Base-by-base conservation (phyloP, 2,797 vertebrate genomes). In the Poecilia wingei region DNA sequence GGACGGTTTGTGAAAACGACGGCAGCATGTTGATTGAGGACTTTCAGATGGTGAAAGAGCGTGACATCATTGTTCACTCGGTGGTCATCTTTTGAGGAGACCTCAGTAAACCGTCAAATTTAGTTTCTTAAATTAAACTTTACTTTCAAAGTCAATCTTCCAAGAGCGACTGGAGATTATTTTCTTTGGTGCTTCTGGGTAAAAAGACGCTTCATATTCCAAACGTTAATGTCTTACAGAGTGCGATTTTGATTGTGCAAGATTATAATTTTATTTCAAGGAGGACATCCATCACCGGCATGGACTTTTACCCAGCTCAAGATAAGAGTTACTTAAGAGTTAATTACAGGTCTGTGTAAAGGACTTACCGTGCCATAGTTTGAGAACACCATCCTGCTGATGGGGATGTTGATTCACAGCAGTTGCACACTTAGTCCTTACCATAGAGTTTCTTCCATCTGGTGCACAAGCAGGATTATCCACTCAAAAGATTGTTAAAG, bases 11-110 rank as follows among this genome's bases (percentile, higher is more conserved):
- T 80, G 93, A 93, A 75, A 87, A 90, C 75, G 93, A 95, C 66
- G 86, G 92, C 0, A 94, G 96, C 80, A 94, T 98, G 95, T 90
- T 95, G 88, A 95, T 97, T 53, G 96, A 96, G 31, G 96, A 97
- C 79, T 97, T 96, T 83, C 91, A 96, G 64, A 96, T 96, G 0
- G 90, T 96, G 61, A 96, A 94, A 55, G 77, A 90, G 81, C 96
- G 94, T 43, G 89, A 97, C 28, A 92, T 99, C 77, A 95, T 96
- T 0, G 94, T 99, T 69, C 95, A 96, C 6, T 36, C 2, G 36
- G 22, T 1, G 3, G 0, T 2, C 36, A 73, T 53, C 0, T 31
- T 0, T 0, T 46, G 55, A 1, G 14, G 0, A 0, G 55, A 43
- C 47, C 76, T 79, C 7, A 77, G 72, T 43, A 3, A 10, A 3